These are phyloP conservation scores for Drosophila basisetae DNA, from an alignment of 2,888 invertebrate genomes.

Conservation along the genomic window DNA sequence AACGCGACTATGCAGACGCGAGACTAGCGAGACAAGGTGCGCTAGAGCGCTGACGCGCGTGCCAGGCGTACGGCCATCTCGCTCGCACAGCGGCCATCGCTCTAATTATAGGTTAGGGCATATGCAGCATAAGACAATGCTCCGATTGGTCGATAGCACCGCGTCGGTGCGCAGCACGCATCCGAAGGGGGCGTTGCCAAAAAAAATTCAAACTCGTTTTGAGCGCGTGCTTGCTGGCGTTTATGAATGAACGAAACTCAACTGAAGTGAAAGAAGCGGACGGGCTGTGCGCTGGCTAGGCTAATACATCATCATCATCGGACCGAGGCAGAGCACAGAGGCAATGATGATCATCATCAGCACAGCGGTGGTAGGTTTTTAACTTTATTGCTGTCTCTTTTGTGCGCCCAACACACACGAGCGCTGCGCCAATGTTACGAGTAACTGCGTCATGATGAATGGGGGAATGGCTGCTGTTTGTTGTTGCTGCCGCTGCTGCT, in stretches of 20 bases:
- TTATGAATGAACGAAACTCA: constrained; percentile 67
- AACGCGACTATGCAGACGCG: constrained; percentile 5
- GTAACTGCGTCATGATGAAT: constrained; percentile 64
- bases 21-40: constrained; percentile 48
- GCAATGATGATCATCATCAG: constrained; percentile 24
- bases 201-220: constrained; percentile 58
- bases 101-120: constrained; percentile 83
- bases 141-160: constrained; percentile 73
- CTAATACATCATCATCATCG: constrained; percentile 48
- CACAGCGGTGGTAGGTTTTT: constrained; percentile 48
- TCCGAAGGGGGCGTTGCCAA: constrained; percentile 70
- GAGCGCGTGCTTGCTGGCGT: constrained; percentile 43
- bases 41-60: constrained; percentile 41
- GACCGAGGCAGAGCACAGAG: neutral
- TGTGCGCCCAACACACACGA: constrained; percentile 12
- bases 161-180: constrained; percentile 41
- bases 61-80: constrained; percentile 42
- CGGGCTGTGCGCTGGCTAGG: constrained; percentile 9
- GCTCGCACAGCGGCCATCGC: constrained; percentile 83
- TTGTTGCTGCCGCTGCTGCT: constrained; percentile 17
- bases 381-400: constrained; percentile 58
- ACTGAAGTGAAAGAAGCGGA: constrained; percentile 12
- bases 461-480: constrained; percentile 50
- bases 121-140: constrained; percentile 47
- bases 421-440: constrained; percentile 55